Evolutionary conservation across 2,113 vertebrate species (phyloP).

Genomic region (Rhinolophus sinicus): DNA sequence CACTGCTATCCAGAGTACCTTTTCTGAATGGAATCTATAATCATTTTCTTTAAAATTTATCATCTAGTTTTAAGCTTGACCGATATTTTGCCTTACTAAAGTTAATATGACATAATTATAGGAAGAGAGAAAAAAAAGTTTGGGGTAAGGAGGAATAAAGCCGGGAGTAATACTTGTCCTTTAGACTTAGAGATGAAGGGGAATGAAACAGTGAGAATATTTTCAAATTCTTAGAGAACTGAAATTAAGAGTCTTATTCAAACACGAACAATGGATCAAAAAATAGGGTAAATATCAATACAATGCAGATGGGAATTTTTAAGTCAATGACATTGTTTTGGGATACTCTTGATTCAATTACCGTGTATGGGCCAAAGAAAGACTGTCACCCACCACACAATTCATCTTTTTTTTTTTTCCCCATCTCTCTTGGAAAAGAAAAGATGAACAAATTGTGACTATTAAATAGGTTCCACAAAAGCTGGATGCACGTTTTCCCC

Average conservation of each 20-base stretch:
- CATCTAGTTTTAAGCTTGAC: not conserved
- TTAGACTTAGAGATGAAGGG: not conserved
- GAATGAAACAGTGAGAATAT: not conserved
- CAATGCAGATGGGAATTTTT: not conserved
- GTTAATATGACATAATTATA: not conserved
- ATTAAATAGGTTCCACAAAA: not conserved
- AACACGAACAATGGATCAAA: not conserved
- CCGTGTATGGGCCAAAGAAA: not conserved
- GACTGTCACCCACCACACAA: not conserved
- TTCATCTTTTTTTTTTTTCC: not conserved
- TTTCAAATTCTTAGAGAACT: not conserved
- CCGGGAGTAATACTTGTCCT: not conserved
- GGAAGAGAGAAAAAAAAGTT: not conserved
- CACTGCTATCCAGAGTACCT: not conserved
- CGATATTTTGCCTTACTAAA: not conserved
- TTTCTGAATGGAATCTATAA: not conserved
- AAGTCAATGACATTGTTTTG: not conserved
- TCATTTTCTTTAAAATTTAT: constrained; percentile 7
- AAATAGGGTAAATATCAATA: not conserved
- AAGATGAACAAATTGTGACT: not conserved
- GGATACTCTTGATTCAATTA: not conserved
- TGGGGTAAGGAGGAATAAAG: not conserved
- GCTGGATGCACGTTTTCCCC: not conserved
- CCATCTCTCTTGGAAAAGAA: not conserved
- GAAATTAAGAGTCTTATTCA: not conserved